Conservation (phyloP, 1,140 invertebrate genomes). For the Drosophila asahinai region DNA sequence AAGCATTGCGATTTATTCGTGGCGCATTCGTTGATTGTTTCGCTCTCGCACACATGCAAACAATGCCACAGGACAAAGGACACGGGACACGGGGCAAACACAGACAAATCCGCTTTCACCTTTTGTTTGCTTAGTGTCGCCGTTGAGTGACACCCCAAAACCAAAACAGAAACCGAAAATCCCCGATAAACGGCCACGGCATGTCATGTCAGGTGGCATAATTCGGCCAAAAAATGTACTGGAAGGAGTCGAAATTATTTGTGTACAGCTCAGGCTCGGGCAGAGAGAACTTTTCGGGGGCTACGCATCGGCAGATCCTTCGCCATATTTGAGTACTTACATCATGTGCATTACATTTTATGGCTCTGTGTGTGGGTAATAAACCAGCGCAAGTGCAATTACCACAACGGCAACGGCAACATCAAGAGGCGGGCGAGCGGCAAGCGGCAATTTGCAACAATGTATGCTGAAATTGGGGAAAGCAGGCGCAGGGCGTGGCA, state of each 20-base stretch:
- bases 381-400: conserved; percentile 76
- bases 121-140: conserved; percentile 43
- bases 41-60: conserved; percentile 34
- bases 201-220: conserved; percentile 51
- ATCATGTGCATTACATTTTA: conserved; percentile 80
- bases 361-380: conserved; percentile 69
- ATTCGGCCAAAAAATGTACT: conserved; percentile 3
- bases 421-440: background rate
- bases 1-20: conserved; percentile 59
- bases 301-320: conserved; percentile 42
- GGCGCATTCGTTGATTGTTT: conserved; percentile 66
- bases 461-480: conserved; percentile 29
- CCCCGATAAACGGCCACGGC: conserved; percentile 40
- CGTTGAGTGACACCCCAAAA: conserved; percentile 15
- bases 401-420: conserved; percentile 46
- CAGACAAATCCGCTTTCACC: conserved; percentile 45
- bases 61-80: conserved; percentile 23
- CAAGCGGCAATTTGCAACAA: conserved; percentile 68
- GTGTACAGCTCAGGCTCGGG: background rate
- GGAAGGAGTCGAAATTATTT: conserved; percentile 1
- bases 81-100: conserved; percentile 22
- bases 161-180: conserved; percentile 40
- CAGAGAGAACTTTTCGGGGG: conserved; percentile 21
- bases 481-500: conserved; percentile 20
- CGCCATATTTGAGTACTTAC: conserved; percentile 67